phyloP scores from a whole-genome alignment of 2,888 invertebrate species.

The Hypolimnas misippus region DNA sequence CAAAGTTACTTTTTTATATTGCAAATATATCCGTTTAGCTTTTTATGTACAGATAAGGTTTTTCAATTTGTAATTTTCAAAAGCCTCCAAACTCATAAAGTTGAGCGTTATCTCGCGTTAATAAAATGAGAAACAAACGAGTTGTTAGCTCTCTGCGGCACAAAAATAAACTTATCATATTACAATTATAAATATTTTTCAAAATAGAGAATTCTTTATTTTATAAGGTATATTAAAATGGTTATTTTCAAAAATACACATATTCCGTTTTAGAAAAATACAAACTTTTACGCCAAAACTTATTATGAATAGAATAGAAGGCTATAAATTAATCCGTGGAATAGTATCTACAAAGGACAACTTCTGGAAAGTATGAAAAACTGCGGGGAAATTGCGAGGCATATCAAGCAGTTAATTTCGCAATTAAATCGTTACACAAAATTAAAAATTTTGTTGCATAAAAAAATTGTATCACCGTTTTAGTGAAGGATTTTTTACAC shows the following conservation, averaged over 20 bases:
- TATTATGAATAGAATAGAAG: too few relatives aligned
- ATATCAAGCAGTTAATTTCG: too few relatives aligned
- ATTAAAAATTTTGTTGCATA: not conserved
- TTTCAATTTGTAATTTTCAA: constrained; percentile 1
- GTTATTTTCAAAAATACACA: too few relatives aligned
- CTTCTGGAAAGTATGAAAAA: too few relatives aligned
- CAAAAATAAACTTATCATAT: not conserved
- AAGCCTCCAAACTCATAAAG: constrained; percentile 6
- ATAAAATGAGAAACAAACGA: constrained; percentile 5
- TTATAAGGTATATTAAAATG: too few relatives aligned
- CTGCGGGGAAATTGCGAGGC: too few relatives aligned
- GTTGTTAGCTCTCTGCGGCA: not conserved
- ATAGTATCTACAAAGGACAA: too few relatives aligned
- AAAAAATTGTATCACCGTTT: too few relatives aligned
- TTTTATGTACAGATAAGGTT: not conserved
- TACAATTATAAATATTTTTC: not conserved
- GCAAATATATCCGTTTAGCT: not conserved
- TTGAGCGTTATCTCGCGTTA: constrained; percentile 2
- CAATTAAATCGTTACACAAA: not conserved
- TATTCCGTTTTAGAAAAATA: too few relatives aligned
- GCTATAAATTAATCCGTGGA: too few relatives aligned
- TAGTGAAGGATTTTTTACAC: not conserved
- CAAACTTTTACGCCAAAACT: too few relatives aligned
- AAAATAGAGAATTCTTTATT: too few relatives aligned
- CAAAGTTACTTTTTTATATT: not conserved